Base-by-base conservation (phyloP, 2,113 vertebrate genomes). In the Macquaria australasica region DNA sequence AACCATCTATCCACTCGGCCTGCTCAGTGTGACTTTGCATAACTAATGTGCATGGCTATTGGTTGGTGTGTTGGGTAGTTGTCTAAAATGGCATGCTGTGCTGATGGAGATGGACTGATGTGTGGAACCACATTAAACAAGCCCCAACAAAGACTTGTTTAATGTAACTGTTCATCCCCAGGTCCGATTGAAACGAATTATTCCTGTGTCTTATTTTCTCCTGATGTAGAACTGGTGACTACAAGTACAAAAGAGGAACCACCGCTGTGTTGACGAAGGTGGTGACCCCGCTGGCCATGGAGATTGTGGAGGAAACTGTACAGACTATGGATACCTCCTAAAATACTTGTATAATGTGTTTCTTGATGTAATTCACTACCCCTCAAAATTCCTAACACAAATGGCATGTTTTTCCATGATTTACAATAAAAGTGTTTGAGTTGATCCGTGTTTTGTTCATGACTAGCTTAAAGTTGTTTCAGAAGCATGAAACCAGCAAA, bases 251-350 rank as follows among this genome's bases (percentile, higher is more conserved):
- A 60, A 89, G 83, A 68, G 97, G 97, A 41, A 97, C 97, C 37
- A 97, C 97, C 0, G 88, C 90, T 14, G 92, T 98, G n/a, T 81
- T 97, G 90, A 92, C 87, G 0, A 94, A 96, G 77, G 43, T 73
- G 0, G 90, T 97, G 73, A 94, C 45, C n/a, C 94, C 91, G 0
- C 71, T 97, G 72, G 59, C 90, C 62, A 73, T 97, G 90, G 96
- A 97, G 69, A 76, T 97, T 71, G 73, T 97, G 72, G 96, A 97
- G 31, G 97, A 98, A 90, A 94, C 77, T 0, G 93, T 98, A 39
- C 96, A 97, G 84, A 95, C 95, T 28, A 98, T 98, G 97, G 97
- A 98, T n/a, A 96, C 95, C 3, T 96, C 96, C 69, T 96, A 94
- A 95, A 87, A 39, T 58, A 48, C 34, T 15, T 62, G 25, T 28